Base-by-base conservation (phyloP, 2,888 invertebrate genomes). In the Cabera pusaria region DNA sequence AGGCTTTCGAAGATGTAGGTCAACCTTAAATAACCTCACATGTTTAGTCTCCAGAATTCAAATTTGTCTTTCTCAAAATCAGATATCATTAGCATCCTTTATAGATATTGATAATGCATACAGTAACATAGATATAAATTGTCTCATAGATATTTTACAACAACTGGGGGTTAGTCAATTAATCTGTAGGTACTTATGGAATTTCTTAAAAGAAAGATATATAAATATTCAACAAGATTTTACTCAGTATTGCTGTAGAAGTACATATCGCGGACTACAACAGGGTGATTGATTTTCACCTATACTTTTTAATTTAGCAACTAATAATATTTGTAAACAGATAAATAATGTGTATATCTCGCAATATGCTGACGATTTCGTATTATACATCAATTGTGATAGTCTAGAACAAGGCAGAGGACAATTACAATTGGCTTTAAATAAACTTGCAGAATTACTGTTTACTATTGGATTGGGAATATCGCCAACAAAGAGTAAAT, bases 271-370 rank as follows among this genome's bases (percentile, higher is more conserved):
- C 1, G 64, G 62, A 0, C 5, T 60, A 7, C 59, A 59, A 0
- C 64, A 62, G 24, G 60, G 59, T 1, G 62, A 64, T 14, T 62
- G 62, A 0, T 9, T 62, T 0, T 64, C 64, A 0, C 64, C 65
- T 0, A 6, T 64, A 0, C 22, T 66, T 2, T 68, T 68, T 46
- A 63, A 66, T 33, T 28, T 52, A 1, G 54, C 37, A 1, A 64
- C 60, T 1, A 5, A 22, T 1, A 21, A 55, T 4, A 28, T 55
- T 11, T 51, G 39, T 22, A 31, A 29, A n/a, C n/a, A 7, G n/a
- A 11, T 48, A n/a, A n/a, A 16, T 6, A 29, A 42, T 20, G 42
- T 56, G 0, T 5, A 11, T 1, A 26, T 57, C 0, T 51, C 49
- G 4, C 59, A 63, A 31, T 59, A 60, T 21, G 59, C 57, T 1